phyloP scores from a whole-genome alignment of 2,113 vertebrate species.

The Egretta garzetta region DNA sequence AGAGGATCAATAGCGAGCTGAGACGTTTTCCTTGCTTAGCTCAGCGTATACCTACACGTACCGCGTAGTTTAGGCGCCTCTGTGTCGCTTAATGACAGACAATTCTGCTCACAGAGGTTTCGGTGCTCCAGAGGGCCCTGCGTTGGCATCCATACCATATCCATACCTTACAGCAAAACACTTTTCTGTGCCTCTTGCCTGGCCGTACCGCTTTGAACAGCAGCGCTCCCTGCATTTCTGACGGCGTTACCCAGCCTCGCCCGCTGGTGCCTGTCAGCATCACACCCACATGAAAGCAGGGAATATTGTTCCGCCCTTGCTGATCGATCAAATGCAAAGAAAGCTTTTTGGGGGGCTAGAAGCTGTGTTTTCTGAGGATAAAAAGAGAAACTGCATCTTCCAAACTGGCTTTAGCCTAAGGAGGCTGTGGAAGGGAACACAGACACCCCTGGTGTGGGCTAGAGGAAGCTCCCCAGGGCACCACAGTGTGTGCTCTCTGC shows the following conservation, averaged over 20 bases:
- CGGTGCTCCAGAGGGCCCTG: background rate
- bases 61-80: background rate
- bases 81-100: background rate
- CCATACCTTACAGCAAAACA: rapidly evolving
- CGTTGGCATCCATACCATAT: background rate
- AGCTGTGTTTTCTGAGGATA: background rate
- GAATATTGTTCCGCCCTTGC: background rate
- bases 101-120: background rate
- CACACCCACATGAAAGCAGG: background rate
- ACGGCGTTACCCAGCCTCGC: rapidly evolving
- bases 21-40: background rate
- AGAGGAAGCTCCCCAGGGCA: background rate
- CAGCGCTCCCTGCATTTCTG: rapidly evolving
- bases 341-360: too few relatives aligned
- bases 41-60: rapidly evolving
- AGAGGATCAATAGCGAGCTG: background rate
- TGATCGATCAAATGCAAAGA: background rate
- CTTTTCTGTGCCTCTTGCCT: background rate
- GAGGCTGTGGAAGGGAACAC: background rate
- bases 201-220: background rate
- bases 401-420: background rate
- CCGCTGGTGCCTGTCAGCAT: background rate
- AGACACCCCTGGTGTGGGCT: background rate
- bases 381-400: background rate
- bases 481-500: rapidly evolving